Evolutionary conservation across 1,140 invertebrate genomes (phyloP).

Genomic region (Prorops nasuta): DNA sequence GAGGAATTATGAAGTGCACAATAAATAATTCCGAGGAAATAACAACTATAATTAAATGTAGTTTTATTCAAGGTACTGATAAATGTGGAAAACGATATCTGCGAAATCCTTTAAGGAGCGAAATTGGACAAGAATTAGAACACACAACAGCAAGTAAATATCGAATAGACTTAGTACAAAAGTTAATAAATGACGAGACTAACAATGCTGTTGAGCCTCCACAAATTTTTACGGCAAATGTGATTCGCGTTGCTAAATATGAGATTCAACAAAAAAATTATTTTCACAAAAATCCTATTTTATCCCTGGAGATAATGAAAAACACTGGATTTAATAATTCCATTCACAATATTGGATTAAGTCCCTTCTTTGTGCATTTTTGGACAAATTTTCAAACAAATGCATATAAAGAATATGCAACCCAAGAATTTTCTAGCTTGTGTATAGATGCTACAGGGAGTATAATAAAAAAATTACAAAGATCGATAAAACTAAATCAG

Average conservation of each 20-base stretch:
- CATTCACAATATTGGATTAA: conserved; percentile 12
- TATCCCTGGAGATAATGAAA: conserved; percentile 14
- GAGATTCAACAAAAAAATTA: conserved; percentile 4
- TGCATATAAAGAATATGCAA: conserved; percentile 12
- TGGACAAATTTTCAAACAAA: conserved; percentile 21
- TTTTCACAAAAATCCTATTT: conserved; percentile 14
- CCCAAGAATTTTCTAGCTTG: neutral
- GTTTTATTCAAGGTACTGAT: no score
- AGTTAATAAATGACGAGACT: no score
- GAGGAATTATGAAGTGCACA: no score
- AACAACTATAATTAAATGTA: no score
- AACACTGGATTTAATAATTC: neutral
- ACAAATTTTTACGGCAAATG: conserved; percentile 3
- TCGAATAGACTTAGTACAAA: no score
- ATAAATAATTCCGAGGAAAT: no score
- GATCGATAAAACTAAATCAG: conserved; percentile 7
- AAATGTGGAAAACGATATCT: no score
- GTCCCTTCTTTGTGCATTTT: conserved; percentile 23
- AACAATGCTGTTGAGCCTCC: conserved; percentile 22
- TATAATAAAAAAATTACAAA: conserved; percentile 14
- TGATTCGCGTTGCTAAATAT: conserved; percentile 10
- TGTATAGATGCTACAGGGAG: conserved; percentile 24
- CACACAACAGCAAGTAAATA: no score
- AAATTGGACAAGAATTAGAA: no score
- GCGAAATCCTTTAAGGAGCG: no score